Evolutionary conservation across 2,888 invertebrate genomes (phyloP).

Genomic region (Drosophila koepferae): DNA sequence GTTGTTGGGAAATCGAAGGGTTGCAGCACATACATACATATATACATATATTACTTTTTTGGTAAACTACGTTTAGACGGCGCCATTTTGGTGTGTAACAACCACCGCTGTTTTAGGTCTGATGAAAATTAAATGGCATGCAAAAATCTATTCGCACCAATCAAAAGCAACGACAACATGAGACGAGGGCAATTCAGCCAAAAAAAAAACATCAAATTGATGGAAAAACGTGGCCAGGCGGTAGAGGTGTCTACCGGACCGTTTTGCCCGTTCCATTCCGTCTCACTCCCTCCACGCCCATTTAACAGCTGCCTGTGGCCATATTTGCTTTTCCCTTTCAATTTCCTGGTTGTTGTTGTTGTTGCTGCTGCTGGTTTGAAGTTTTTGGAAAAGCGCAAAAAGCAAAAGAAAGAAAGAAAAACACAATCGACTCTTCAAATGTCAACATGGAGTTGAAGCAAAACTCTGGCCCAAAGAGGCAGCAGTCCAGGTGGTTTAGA

Average conservation of each 20-base stretch:
- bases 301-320: slow-evolving; percentile 54
- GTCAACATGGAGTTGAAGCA: slow-evolving; percentile 41
- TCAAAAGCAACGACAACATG: slow-evolving; percentile 44
- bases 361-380: slow-evolving; percentile 36
- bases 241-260: slow-evolving; percentile 29
- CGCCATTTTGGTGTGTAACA: slow-evolving; percentile 65
- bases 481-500: background rate
- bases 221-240: slow-evolving; percentile 34
- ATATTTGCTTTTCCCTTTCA: slow-evolving; percentile 78
- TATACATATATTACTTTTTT: slow-evolving; percentile 1
- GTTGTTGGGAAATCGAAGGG: slow-evolving; percentile 59
- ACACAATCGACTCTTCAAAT: slow-evolving; percentile 54
- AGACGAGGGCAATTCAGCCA: slow-evolving; percentile 17
- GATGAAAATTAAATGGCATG: slow-evolving; percentile 65
- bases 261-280: background rate
- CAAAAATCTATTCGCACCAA: slow-evolving; percentile 70
- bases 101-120: slow-evolving; percentile 54
- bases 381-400: slow-evolving; percentile 38
- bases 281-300: background rate
- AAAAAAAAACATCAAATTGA: slow-evolving; percentile 16
- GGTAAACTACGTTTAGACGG: slow-evolving; percentile 43
- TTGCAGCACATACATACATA: slow-evolving; percentile 33
- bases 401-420: background rate
- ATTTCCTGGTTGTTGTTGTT: slow-evolving; percentile 73
- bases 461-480: background rate